Evolutionary conservation across 2,888 invertebrate species (phyloP).

Genomic region (Dryocosmus kuriphilus): DNA sequence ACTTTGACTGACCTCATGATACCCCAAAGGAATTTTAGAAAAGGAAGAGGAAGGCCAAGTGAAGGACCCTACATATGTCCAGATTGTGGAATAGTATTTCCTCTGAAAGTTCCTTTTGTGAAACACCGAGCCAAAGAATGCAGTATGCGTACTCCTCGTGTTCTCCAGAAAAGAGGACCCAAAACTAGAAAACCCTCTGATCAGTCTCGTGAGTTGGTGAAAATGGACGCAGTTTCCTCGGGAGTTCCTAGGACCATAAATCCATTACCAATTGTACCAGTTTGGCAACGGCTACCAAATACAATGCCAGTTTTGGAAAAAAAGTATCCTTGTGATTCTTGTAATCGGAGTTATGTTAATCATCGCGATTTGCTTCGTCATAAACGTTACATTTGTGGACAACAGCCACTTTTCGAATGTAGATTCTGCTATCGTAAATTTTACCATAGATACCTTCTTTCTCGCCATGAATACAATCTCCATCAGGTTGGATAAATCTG

Average conservation of each 20-base stretch:
- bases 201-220: not conserved
- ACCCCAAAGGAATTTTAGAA: not conserved
- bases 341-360: constrained; percentile 64
- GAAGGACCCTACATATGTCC: constrained; percentile 15
- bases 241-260: not conserved
- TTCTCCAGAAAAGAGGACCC: not conserved
- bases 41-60: constrained; percentile 29
- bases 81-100: constrained; percentile 8
- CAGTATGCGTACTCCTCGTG: not conserved
- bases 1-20: not conserved
- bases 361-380: constrained; percentile 79
- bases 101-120: not conserved
- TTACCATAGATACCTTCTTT: constrained; percentile 13
- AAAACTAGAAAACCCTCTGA: not conserved
- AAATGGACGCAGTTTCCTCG: too few relatives aligned
- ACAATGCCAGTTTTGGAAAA: not conserved
- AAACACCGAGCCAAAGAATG: constrained; percentile 9
- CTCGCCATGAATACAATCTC: not conserved
- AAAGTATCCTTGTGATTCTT: constrained; percentile 54
- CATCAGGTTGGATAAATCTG: not conserved
- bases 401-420: constrained; percentile 86
- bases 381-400: constrained; percentile 85
- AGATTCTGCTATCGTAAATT: constrained; percentile 79
- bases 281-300: not conserved
- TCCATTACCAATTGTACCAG: too few relatives aligned